A percentile compares a stretch with the other conserved stretches of the same genome.
Evolutionary conservation across 2,797 vertebrate species (phyloP).

Genomic region (Notamacropus eugenii): DNA sequence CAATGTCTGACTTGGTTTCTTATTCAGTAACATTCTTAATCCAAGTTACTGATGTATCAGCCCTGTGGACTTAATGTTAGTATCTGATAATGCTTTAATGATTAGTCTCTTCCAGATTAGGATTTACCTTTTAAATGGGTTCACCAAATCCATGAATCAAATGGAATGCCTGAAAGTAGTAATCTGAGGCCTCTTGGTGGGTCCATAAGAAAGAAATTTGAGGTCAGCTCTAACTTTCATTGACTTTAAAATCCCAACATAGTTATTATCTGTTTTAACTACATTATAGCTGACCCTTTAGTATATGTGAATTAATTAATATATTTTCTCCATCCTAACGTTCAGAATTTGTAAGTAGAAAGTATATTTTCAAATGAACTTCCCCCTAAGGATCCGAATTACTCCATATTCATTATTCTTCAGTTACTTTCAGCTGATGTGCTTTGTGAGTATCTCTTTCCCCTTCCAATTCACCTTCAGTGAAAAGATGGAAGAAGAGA

Average conservation of each 20-base stretch:
- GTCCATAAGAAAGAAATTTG: neutral
- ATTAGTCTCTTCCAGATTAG: neutral
- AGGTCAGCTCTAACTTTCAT: neutral
- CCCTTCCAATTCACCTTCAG: neutral
- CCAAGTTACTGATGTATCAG: neutral
- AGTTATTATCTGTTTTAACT: neutral
- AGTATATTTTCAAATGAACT: neutral
- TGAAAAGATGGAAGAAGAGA: neutral
- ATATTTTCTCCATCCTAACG: neutral
- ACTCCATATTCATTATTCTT: neutral
- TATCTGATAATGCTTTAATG: neutral
- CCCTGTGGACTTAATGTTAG: neutral
- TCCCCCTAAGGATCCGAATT: conserved; percentile 9
- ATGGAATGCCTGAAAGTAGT: neutral
- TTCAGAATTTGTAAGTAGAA: neutral
- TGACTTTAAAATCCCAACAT: neutral
- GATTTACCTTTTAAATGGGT: neutral
- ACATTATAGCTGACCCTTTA: neutral
- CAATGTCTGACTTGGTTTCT: neutral
- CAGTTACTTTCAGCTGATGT: conserved; percentile 1
- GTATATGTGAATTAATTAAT: conserved; percentile 9
- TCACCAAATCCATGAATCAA: neutral
- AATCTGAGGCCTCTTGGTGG: neutral
- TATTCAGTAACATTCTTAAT: neutral
- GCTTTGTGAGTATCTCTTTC: neutral